Conservation (phyloP, 1,140 invertebrate species). For the Papilio polytes region DNA sequence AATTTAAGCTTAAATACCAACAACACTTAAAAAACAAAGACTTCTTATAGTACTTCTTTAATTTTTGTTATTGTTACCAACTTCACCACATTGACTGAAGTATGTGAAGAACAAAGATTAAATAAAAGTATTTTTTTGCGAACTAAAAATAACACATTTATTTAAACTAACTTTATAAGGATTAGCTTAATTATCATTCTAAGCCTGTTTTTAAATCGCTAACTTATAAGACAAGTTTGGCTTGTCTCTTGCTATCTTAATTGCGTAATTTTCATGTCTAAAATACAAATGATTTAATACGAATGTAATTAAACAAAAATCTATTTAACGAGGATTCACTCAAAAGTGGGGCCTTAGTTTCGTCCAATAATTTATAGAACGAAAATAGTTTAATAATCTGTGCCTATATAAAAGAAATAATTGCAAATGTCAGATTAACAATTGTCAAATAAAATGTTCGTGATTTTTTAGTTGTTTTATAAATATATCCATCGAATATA, state of each 20-base stretch:
- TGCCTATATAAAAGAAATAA: background rate
- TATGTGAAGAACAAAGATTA: background rate
- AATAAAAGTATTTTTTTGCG: background rate
- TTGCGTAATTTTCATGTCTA: too few species aligned
- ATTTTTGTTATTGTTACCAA: conserved; percentile 11
- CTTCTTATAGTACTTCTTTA: background rate
- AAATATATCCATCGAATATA: background rate
- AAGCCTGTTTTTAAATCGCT: too few species aligned
- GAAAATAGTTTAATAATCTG: background rate
- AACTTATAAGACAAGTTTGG: too few species aligned
- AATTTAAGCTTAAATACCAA: background rate
- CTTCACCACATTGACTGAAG: background rate
- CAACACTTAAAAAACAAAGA: background rate
- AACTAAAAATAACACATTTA: too few species aligned
- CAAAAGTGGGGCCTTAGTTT: too few species aligned
- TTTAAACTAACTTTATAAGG: too few species aligned
- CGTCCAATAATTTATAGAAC: too few species aligned
- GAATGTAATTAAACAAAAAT: too few species aligned
- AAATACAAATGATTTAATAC: too few species aligned
- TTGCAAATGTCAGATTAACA: background rate
- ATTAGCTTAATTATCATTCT: too few species aligned
- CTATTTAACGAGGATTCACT: too few species aligned
- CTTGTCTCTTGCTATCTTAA: too few species aligned
- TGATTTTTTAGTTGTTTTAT: background rate
- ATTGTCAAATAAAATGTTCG: background rate